Percentiles rank a stretch among this genome's conserved stretches.
Evolutionary conservation across 2,113 vertebrate genomes (phyloP).

Genomic region (Heterochromis multidens): DNA sequence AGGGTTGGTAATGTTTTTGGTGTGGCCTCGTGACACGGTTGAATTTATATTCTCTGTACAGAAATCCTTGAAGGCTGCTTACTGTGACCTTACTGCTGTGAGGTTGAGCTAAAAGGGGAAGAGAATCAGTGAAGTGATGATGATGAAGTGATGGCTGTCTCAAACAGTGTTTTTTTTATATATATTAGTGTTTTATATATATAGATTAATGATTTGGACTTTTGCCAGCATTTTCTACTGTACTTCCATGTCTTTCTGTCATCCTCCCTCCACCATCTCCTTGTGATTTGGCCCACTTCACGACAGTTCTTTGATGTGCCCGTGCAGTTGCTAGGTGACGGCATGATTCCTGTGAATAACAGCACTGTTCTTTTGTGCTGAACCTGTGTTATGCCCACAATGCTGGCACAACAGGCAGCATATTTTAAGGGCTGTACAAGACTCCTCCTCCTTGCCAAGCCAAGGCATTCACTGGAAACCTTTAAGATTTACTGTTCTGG

Average conservation of each 20-base stretch:
- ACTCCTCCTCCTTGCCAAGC: slow-evolving; percentile 1
- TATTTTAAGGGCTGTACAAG: slow-evolving; percentile 36
- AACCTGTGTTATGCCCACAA: slow-evolving; percentile 55
- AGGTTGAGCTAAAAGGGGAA: background rate
- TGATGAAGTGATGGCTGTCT: too few relatives aligned
- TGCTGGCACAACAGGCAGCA: slow-evolving; percentile 42
- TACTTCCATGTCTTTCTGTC: background rate
- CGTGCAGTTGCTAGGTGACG: slow-evolving; percentile 65
- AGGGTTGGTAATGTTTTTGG: background rate
- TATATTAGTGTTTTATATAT: too few relatives aligned
- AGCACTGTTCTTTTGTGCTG: slow-evolving; percentile 55
- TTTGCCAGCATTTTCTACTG: background rate
- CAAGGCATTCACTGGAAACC: slow-evolving; percentile 9
- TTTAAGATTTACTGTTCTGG: slow-evolving; percentile 4
- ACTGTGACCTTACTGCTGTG: background rate
- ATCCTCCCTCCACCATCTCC: background rate
- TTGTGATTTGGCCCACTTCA: slow-evolving; percentile 11
- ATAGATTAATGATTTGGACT: too few relatives aligned
- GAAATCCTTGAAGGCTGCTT: background rate
- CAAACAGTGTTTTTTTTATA: too few relatives aligned
- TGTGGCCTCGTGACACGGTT: background rate
- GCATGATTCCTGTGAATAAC: slow-evolving; percentile 57
- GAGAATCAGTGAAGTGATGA: background rate
- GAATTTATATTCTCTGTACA: background rate
- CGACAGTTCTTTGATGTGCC: slow-evolving; percentile 53